Evolutionary conservation across 1,140 invertebrate species (phyloP).

Genomic region (Brachionus rubens): DNA sequence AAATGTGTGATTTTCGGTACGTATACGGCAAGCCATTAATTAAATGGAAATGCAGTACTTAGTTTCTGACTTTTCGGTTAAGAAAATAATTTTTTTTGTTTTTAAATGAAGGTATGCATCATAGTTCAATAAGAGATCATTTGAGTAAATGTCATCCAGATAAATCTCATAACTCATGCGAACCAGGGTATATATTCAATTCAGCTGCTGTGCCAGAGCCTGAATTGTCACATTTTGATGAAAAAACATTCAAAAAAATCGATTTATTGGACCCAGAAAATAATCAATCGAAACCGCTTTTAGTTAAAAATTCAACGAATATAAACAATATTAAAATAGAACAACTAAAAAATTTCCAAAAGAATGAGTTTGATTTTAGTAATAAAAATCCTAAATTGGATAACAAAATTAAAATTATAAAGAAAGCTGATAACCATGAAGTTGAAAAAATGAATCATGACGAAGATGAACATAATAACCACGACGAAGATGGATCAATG

Average conservation of each 20-base stretch:
- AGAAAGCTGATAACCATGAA: neutral
- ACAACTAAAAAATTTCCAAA: neutral
- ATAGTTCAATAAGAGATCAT: slow-evolving; percentile 45
- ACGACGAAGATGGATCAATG: neutral
- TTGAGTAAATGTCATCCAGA: slow-evolving; percentile 46
- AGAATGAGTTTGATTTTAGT: neutral
- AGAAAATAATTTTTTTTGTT: neutral
- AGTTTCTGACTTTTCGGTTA: too few relatives aligned
- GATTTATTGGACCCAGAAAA: slow-evolving; percentile 1
- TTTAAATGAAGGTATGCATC: slow-evolving; percentile 38
- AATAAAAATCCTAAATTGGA: neutral
- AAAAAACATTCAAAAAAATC: slow-evolving; percentile 25
- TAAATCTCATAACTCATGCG: slow-evolving; percentile 24
- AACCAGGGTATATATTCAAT: slow-evolving; percentile 45
- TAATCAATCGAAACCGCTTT: neutral
- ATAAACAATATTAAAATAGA: too few relatives aligned
- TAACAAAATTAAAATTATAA: neutral
- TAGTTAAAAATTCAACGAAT: too few relatives aligned
- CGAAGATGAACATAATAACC: neutral
- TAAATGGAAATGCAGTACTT: too few relatives aligned
- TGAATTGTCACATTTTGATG: slow-evolving; percentile 30
- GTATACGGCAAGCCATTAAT: too few relatives aligned
- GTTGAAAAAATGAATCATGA: neutral
- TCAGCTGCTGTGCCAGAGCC: slow-evolving; percentile 45
- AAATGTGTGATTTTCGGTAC: too few relatives aligned